A percentile compares a stretch with the other conserved stretches of the same genome.
Evolutionary conservation across 2,113 vertebrate genomes (phyloP).

Genomic region (Pithys albifrons): DNA sequence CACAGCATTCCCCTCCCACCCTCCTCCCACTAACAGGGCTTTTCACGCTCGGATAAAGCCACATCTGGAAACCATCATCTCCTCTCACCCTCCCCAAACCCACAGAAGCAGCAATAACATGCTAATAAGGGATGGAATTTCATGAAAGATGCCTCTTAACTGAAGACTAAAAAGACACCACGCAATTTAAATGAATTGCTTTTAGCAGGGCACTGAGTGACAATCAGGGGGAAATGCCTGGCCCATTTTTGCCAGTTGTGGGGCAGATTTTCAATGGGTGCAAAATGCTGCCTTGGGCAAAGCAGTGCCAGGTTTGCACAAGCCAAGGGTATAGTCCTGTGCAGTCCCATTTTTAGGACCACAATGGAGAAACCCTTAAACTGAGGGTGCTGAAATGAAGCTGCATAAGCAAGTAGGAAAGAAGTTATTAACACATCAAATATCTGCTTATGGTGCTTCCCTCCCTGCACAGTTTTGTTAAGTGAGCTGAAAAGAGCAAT

Average conservation of each 20-base stretch:
- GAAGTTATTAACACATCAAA: neutral
- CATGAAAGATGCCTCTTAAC: conserved; percentile 58
- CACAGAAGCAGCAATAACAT: conserved; percentile 42
- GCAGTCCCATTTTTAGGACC: neutral
- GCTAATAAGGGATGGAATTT: conserved; percentile 16
- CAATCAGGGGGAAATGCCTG: neutral
- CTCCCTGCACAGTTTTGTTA: neutral
- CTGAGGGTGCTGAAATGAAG: neutral
- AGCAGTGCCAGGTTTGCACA: neutral
- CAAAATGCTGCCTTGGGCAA: neutral
- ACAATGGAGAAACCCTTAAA: neutral
- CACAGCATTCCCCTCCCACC: neutral
- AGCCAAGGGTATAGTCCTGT: neutral
- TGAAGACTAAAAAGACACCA: conserved; percentile 22
- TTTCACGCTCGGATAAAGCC: neutral
- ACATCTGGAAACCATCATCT: conserved; percentile 48
- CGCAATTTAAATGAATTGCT: conserved; percentile 54
- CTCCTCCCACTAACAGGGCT: neutral
- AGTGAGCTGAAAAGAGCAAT: neutral
- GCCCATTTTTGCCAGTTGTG: neutral
- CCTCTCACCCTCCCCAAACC: neutral
- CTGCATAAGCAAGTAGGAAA: neutral
- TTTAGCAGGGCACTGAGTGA: conserved; percentile 8
- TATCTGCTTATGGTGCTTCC: neutral
- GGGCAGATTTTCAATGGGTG: neutral